Conservation (phyloP, 2,797 vertebrate species). For the Rhabdophis nuchalis region DNA sequence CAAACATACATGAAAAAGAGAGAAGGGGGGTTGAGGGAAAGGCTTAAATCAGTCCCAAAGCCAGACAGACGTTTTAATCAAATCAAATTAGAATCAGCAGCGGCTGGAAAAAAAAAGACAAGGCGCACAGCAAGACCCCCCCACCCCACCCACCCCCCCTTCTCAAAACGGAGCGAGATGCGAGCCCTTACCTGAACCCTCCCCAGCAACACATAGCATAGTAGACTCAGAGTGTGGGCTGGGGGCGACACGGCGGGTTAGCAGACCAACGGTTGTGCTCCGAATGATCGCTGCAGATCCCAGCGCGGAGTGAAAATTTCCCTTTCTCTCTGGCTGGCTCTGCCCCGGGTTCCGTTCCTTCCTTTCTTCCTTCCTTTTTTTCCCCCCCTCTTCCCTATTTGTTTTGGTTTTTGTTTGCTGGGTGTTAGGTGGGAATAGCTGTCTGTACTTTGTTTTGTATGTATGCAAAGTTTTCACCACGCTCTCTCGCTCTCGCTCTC, state of each 20-base stretch:
- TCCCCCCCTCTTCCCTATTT: slow-evolving; percentile 40
- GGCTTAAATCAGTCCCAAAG: slow-evolving; percentile 63
- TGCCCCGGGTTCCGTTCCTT: slow-evolving; percentile 45
- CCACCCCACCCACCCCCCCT: slow-evolving; percentile 39
- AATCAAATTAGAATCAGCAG: slow-evolving; percentile 63
- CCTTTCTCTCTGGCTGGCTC: slow-evolving; percentile 35
- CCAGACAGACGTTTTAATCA: slow-evolving; percentile 64
- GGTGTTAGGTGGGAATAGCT: slow-evolving; percentile 40
- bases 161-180: slow-evolving; percentile 23
- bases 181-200: slow-evolving; percentile 65
- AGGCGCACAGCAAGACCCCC: slow-evolving; percentile 37
- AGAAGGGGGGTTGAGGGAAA: slow-evolving; percentile 35
- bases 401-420: slow-evolving; percentile 55
- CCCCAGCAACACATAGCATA: slow-evolving; percentile 63
- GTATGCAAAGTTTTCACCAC: slow-evolving; percentile 36
- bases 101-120: background rate
- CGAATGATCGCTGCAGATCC: slow-evolving; percentile 11
- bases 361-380: background rate
- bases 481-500: slow-evolving; percentile 21
- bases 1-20: slow-evolving; percentile 68
- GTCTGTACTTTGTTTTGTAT: slow-evolving; percentile 20
- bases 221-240: slow-evolving; percentile 56
- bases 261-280: slow-evolving; percentile 17
- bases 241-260: slow-evolving; percentile 17
- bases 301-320: slow-evolving; percentile 9